phyloP scores from a whole-genome alignment of 2,888 invertebrate genomes.

The Diaperis boleti region DNA sequence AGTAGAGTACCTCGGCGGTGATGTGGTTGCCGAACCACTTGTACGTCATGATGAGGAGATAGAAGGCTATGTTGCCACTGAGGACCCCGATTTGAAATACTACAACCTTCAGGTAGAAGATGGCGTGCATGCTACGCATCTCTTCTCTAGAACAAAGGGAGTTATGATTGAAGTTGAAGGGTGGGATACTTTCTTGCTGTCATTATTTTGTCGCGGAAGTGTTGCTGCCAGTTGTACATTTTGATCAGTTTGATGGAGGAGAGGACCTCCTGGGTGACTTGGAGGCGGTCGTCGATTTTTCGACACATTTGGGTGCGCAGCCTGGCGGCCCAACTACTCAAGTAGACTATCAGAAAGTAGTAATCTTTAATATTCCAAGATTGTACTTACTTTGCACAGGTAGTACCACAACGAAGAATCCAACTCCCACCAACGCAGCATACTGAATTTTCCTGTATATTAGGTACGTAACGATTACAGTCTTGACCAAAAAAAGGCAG shows the following conservation, averaged over 20 bases:
- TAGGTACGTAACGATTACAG: slow-evolving; percentile 82
- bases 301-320: slow-evolving; percentile 56
- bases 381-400: slow-evolving; percentile 64
- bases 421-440: slow-evolving; percentile 69
- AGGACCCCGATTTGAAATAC: slow-evolving; percentile 27
- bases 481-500: slow-evolving; percentile 90
- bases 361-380: neutral
- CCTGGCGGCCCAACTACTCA: slow-evolving; percentile 25
- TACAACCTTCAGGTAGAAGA: slow-evolving; percentile 41
- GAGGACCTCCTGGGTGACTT: slow-evolving; percentile 56
- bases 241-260: slow-evolving; percentile 58
- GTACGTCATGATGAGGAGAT: slow-evolving; percentile 40
- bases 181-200: slow-evolving; percentile 59
- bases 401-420: slow-evolving; percentile 65
- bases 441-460: slow-evolving; percentile 73
- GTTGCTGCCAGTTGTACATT: slow-evolving; percentile 59
- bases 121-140: slow-evolving; percentile 48
- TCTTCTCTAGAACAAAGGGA: slow-evolving; percentile 47
- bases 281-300: slow-evolving; percentile 56
- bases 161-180: neutral
- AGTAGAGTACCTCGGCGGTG: slow-evolving; percentile 39
- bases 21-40: slow-evolving; percentile 37
- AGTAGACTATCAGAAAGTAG: slow-evolving; percentile 15
- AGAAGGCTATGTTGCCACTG: slow-evolving; percentile 39
- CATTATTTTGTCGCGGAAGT: slow-evolving; percentile 67